phyloP scores from a whole-genome alignment of 2,888 invertebrate genomes.

The Neoaliturus tenellus region DNA sequence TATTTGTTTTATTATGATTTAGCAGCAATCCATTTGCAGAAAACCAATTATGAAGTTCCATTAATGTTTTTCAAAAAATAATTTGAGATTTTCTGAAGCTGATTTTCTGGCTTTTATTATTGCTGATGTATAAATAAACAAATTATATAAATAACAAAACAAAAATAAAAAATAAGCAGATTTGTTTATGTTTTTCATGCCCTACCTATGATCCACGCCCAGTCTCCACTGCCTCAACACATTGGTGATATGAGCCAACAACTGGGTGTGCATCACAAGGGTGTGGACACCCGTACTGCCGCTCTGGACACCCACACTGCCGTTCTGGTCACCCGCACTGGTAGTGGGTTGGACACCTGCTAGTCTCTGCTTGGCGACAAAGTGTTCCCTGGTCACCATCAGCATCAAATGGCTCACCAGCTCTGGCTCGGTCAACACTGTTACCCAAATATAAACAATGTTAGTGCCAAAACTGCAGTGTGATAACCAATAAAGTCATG shows the following conservation, averaged over 20 bases:
- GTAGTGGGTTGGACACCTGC: background rate
- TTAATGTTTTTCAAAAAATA: too few relatives aligned
- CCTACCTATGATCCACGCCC: background rate
- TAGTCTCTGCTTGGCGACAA: background rate
- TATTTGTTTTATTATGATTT: too few relatives aligned
- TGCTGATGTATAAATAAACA: too few relatives aligned
- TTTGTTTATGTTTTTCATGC: too few relatives aligned
- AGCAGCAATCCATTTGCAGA: too few relatives aligned
- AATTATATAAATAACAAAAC: too few relatives aligned
- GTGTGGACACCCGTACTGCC: background rate
- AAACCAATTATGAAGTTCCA: too few relatives aligned
- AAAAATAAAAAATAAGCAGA: background rate
- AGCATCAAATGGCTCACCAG: background rate
- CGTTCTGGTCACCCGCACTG: background rate
- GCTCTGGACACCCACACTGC: background rate
- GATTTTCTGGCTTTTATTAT: too few relatives aligned
- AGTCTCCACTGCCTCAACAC: background rate
- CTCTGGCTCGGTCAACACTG: constrained; percentile 17
- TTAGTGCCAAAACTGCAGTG: too few relatives aligned
- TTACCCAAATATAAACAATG: too few relatives aligned
- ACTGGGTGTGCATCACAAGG: background rate
- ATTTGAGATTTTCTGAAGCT: too few relatives aligned
- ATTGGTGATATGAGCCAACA: background rate
- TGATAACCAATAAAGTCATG: too few relatives aligned
- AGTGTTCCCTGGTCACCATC: constrained; percentile 14